Evolutionary conservation across 2,888 invertebrate species (phyloP).

Genomic region (Diploptera punctata): DNA sequence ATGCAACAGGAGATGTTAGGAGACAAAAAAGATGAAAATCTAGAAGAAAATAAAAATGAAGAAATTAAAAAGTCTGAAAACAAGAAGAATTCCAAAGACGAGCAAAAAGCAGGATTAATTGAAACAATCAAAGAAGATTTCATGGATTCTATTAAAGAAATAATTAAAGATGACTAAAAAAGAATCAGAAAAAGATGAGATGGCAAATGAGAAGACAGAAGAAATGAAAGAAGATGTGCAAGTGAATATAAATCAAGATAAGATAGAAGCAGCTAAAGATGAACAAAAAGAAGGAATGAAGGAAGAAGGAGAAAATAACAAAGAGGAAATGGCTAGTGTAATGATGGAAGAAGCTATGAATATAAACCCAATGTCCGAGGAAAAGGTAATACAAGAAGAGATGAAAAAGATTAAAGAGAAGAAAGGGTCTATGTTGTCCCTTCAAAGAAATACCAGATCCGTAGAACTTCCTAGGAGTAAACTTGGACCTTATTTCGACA

Average conservation of each 20-base stretch:
- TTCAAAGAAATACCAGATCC: constrained; percentile 8
- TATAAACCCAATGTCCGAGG: constrained; percentile 9
- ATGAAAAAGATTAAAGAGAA: neutral
- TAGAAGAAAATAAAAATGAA: neutral
- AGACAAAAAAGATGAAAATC: neutral
- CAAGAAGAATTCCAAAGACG: neutral
- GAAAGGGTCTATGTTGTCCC: neutral
- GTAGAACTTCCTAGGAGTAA: neutral
- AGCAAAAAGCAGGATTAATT: neutral
- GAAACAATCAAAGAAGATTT: neutral
- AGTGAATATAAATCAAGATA: constrained; percentile 51
- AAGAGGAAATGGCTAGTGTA: constrained; percentile 50
- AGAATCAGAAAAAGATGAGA: neutral
- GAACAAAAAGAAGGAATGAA: constrained; percentile 42
- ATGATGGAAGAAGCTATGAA: constrained; percentile 39
- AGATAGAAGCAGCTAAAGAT: constrained; percentile 48
- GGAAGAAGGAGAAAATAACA: constrained; percentile 39
- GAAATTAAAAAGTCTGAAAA: neutral
- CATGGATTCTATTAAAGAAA: neutral
- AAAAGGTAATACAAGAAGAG: constrained; percentile 1
- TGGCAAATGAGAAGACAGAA: constrained; percentile 45
- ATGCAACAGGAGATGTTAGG: constrained; percentile 11
- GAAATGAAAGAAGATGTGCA: neutral
- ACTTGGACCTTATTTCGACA: constrained; percentile 31
- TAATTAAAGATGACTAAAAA: neutral